Base-by-base conservation (phyloP, 2,888 invertebrate genomes). In the Limnephilus rhombicus region DNA sequence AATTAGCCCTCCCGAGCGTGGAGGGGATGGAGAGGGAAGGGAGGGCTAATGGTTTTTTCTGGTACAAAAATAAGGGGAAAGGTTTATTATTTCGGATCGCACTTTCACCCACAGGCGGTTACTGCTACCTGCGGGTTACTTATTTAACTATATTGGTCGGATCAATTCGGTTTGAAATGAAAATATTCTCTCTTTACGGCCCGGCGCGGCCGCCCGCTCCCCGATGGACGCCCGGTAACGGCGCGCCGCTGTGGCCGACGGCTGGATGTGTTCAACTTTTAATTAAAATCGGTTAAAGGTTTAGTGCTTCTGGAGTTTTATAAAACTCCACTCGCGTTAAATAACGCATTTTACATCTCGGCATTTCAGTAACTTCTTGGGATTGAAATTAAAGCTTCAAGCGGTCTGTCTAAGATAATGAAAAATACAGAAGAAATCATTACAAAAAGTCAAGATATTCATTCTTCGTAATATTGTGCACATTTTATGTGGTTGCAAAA, bases 271-370 rank as follows among this genome's bases (percentile, higher is more conserved):
- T 82, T 82, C 34, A 82, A 34, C 34, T 82, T 82, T 82, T 82
- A 82, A 82, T 34, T 82, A 34, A 82, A 82, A 82, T 82, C 34
- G 82, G 82, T 82, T 34, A 82, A 82, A 82, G 34, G 34, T 82
- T 68, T 68, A 68, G 68, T 68, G 68, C 68, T 68, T 68, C 68
- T 68, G 9, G 24, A 68, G 68, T 68, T 68, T 68, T 7, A 68
- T 68, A 68, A 68, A 68, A 68, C 68, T 68, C 68, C 68, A 68
- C 24, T 68, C 68, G 68, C 68, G 68, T 68, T 68, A 68, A 68
- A 24, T 68, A 68, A 68, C 68, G 68, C 68, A 68, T 68, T 68
- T 68, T 68, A 68, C 68, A 68, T 68, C 68, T 68, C n/a, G 68
- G 68, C 68, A 9, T 68, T 24, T 68, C 68, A 68, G 24, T 24